A percentile compares a stretch with the other conserved stretches of the same genome.
phyloP scores from a whole-genome alignment of 2,888 invertebrate genomes.

The Lasius platythorax region DNA sequence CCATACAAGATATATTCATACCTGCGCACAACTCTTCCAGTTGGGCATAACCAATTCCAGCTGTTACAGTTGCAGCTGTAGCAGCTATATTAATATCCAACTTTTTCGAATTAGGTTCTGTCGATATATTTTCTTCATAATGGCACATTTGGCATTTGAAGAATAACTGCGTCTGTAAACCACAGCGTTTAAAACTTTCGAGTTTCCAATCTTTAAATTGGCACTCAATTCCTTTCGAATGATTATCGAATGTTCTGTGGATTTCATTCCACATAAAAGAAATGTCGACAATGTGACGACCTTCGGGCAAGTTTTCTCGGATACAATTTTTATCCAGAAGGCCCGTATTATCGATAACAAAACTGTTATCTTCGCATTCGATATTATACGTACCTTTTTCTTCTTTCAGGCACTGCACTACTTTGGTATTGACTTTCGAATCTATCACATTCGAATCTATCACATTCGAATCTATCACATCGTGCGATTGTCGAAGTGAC shows the following conservation, averaged over 20 bases:
- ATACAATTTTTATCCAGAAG: neutral
- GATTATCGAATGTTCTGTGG: neutral
- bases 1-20: neutral
- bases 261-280: no score
- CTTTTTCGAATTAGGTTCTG: neutral
- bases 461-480: no score
- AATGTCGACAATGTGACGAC: neutral
- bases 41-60: no score
- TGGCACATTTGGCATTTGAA: neutral
- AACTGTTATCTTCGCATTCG: no score
- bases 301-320: neutral
- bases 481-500: no score
- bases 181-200: neutral
- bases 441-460: no score
- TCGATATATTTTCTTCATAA: neutral
- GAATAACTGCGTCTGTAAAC: neutral
- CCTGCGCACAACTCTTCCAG: neutral
- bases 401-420: no score
- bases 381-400: no score
- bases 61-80: neutral
- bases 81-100: neutral
- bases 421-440: no score
- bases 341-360: no score
- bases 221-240: neutral
- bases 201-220: slow-evolving; percentile 1